A percentile compares a stretch with the other conserved stretches of the same genome.
Conservation (phyloP, 2,888 invertebrate species). For the Lasioglossum pauxillum region DNA sequence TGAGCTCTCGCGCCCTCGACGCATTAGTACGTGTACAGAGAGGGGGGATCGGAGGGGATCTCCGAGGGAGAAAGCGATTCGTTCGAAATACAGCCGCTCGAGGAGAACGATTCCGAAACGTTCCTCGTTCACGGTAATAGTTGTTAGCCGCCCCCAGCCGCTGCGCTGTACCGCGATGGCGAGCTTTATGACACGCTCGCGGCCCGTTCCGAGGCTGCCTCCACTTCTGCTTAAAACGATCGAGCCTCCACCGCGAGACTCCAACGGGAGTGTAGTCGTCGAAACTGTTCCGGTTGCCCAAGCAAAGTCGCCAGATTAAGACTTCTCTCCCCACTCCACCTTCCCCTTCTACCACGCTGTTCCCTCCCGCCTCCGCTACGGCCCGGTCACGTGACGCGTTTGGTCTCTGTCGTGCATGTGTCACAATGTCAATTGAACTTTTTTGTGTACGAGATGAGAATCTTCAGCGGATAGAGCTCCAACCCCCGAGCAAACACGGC, state of each 20-base stretch:
- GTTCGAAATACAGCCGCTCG: slow-evolving; percentile 27
- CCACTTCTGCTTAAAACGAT: not conserved
- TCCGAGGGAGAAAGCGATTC: slow-evolving; percentile 28
- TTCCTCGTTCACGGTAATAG: slow-evolving; percentile 41
- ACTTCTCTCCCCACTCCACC: not conserved
- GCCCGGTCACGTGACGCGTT: too few relatives aligned
- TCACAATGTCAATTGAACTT: too few relatives aligned
- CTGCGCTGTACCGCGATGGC: not conserved
- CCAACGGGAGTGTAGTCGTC: not conserved
- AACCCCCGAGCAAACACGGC: not conserved
- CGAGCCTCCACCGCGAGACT: not conserved
- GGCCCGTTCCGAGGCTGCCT: not conserved
- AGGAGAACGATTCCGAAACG: slow-evolving; percentile 21
- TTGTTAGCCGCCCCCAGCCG: not conserved
- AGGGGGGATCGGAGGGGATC: not conserved
- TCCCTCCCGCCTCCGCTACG: too few relatives aligned
- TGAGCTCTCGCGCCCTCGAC: slow-evolving; percentile 26
- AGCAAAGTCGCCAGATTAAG: not conserved
- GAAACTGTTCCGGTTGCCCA: too few relatives aligned
- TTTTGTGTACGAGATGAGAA: too few relatives aligned
- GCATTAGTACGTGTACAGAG: slow-evolving; percentile 42
- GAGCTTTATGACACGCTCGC: slow-evolving; percentile 17
- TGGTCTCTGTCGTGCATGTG: too few relatives aligned
- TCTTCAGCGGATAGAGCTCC: too few relatives aligned
- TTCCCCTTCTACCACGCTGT: not conserved